Conservation (phyloP, 2,888 invertebrate species). For the Allygus modestus region DNA sequence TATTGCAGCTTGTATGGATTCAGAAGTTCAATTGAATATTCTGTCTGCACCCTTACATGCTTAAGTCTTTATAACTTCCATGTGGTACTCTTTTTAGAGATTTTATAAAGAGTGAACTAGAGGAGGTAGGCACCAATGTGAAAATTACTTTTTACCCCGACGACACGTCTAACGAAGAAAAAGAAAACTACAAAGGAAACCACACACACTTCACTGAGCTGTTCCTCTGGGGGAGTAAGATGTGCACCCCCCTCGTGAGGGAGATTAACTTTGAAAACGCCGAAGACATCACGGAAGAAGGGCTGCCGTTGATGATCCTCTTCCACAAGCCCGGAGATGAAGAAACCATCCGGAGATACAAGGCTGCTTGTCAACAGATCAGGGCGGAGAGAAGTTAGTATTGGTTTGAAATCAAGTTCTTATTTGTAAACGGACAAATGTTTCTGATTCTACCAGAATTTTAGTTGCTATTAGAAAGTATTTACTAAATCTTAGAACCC, state of each 20-base stretch:
- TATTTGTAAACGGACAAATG: background rate
- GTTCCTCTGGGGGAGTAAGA: constrained; percentile 90
- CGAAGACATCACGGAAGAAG: constrained; percentile 99
- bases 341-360: constrained; percentile 91
- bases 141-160: constrained; percentile 42
- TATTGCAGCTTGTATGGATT: no score
- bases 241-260: constrained; percentile 96
- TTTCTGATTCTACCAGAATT: background rate
- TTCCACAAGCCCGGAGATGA: constrained; percentile 92
- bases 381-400: constrained; percentile 93
- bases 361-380: constrained; percentile 84
- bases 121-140: background rate
- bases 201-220: constrained; percentile 88
- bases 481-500: no score
- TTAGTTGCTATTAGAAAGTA: no score
- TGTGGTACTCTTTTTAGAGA: constrained; percentile 38
- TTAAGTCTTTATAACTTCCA: no score
- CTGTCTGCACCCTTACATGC: no score
- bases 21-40: no score
- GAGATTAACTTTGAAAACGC: constrained; percentile 99
- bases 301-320: constrained; percentile 97
- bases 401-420: background rate
- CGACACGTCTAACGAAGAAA: constrained; percentile 85
- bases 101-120: constrained; percentile 34
- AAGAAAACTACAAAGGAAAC: constrained; percentile 89